Conservation (phyloP, 2,113 vertebrate genomes). For the Hypanus sabinus region DNA sequence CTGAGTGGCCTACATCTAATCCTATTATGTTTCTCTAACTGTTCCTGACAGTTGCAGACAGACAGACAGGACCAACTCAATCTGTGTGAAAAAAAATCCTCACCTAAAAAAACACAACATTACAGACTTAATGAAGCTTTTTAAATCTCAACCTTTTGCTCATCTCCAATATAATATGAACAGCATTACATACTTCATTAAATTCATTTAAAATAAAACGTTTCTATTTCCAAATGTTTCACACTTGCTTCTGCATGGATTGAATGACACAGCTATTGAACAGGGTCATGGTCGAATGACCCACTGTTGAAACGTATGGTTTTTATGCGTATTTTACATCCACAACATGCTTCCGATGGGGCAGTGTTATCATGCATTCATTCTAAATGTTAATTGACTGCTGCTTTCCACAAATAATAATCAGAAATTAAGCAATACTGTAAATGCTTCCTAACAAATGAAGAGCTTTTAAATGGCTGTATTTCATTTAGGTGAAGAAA, state of each 20-base stretch:
- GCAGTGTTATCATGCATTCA: conserved; percentile 13
- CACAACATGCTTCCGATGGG: not conserved
- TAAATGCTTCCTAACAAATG: not conserved
- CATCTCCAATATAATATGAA: conserved; percentile 25
- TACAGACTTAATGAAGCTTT: conserved; percentile 32
- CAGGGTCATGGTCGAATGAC: not conserved
- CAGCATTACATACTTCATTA: conserved; percentile 36
- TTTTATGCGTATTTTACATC: conserved; percentile 20
- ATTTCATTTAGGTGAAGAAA: not conserved
- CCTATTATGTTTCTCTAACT: not conserved
- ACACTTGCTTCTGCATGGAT: not conserved
- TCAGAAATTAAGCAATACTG: not conserved
- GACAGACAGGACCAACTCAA: not conserved
- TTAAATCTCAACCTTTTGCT: conserved; percentile 29
- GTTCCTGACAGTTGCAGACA: not conserved
- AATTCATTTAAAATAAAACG: conserved; percentile 26
- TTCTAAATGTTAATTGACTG: conserved; percentile 33
- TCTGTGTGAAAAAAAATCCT: not conserved
- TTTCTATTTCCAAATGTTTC: conserved; percentile 25
- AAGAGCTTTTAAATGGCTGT: not conserved
- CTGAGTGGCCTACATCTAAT: too few species aligned
- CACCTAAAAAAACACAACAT: not conserved
- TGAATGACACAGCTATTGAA: not conserved
- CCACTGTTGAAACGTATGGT: not conserved
- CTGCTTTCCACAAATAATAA: not conserved